Percentiles rank a stretch among this genome's conserved stretches.
Conservation (phyloP, 2,113 vertebrate species). For the Promerops cafer region DNA sequence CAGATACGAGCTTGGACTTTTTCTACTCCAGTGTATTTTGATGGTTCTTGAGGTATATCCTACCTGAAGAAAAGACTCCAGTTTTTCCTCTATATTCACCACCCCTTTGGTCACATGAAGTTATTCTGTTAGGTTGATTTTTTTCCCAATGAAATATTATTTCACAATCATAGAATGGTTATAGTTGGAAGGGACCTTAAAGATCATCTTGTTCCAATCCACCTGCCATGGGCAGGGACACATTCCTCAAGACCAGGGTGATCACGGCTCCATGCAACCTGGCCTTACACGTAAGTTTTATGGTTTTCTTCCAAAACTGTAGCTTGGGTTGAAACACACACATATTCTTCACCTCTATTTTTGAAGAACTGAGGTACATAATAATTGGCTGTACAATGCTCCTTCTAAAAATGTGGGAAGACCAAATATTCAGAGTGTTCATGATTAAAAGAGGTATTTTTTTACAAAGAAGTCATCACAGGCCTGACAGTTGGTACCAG, state of each 20-base stretch:
- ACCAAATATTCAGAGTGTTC: neutral
- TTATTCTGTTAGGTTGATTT: neutral
- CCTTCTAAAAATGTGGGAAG: neutral
- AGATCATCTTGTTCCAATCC: neutral
- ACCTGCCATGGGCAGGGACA: neutral
- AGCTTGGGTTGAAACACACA: neutral
- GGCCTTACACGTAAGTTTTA: neutral
- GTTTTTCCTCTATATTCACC: neutral
- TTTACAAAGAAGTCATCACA: neutral
- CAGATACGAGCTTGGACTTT: neutral
- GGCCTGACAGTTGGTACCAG: neutral
- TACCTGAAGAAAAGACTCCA: neutral
- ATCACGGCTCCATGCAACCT: neutral
- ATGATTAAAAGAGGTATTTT: neutral
- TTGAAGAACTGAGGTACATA: neutral
- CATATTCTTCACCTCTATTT: neutral
- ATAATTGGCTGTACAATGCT: neutral
- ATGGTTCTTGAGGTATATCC: neutral
- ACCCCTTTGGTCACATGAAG: neutral
- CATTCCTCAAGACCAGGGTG: neutral
- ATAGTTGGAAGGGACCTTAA: neutral
- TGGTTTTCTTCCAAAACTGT: neutral
- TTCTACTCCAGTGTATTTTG: neutral
- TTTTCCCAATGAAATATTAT: neutral
- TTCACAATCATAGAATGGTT: neutral